These are phyloP conservation scores for Tipula vernalis DNA, from an alignment of 2,888 invertebrate species.

Conservation along the genomic window DNA sequence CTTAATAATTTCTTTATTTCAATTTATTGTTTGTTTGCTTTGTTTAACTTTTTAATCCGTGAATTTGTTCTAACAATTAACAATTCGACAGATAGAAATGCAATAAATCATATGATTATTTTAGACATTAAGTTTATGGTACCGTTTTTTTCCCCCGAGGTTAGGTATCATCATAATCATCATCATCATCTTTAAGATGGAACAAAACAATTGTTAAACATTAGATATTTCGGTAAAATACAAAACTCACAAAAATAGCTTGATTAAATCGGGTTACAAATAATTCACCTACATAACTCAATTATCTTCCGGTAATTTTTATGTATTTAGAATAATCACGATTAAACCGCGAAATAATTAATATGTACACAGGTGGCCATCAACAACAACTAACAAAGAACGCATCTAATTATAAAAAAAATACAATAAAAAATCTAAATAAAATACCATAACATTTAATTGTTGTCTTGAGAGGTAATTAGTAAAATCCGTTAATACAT, in stretches of 20 bases:
- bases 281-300: no score
- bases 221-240: neutral
- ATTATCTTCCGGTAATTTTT: neutral
- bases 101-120: neutral
- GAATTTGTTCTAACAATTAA: no score
- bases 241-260: neutral
- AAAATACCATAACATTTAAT: neutral
- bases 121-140: neutral
- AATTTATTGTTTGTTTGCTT: neutral
- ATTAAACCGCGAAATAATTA: neutral
- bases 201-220: neutral
- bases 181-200: neutral
- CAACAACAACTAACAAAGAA: neutral
- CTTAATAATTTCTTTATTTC: neutral
- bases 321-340: neutral
- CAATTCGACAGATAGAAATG: neutral
- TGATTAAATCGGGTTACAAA: neutral
- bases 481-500: neutral
- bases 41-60: neutral
- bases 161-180: neutral
- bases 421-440: no score
- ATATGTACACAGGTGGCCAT: neutral
- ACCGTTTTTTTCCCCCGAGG: neutral
- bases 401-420: neutral
- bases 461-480: neutral